Evolutionary conservation across 1,140 invertebrate genomes (phyloP), one percentile per base, ranked within the genome.

Genomic region (Macrocentrus cingulum): DNA sequence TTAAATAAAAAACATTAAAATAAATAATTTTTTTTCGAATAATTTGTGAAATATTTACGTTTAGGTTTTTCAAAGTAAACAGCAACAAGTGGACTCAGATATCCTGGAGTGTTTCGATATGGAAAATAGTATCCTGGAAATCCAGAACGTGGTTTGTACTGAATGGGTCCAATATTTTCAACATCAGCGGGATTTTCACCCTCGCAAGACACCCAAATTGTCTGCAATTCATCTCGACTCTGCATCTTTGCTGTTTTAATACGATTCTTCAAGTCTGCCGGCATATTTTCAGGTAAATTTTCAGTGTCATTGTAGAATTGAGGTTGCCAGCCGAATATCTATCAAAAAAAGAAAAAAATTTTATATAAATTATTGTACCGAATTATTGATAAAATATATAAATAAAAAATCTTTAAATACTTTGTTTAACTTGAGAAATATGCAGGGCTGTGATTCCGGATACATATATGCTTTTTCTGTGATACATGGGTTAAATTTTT

Each of bases 181-280:
- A 88, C 84, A 74, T 95, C 93, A 36, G 91, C 91, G 6, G 91
- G 89, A 79, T 93, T 94, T 82, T 95, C 91, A 34, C 92, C 92
- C 76, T 92, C 87, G 74, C 92, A 95, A 7, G 88, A 89, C 8
- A 94, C 86, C 90, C 91, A 94, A 59, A 95, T 87, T 11, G 87
- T 88, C 69, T 88, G 84, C 63, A 86, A 74, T 82, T 73, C 63
- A 46, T 76, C 69, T n/a, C 68, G 62, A 29, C 73, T 69, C 39
- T 44, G 57, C 13, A 57, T 56, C 53, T 80, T 79, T 6, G 56
- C 60, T 76, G 74, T 15, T 39, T 66, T 74, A 37, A 92, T 92
- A 72, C 89, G 84, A 54, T 85, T 81, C 69, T 89, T 88, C 45
- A 94, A 79, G 64, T 89, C 86, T 44, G 84, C 71, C 9, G 91